Percentiles rank a stretch among this genome's conserved stretches.
Conservation (phyloP, 1,140 invertebrate genomes). For the Hydropsyche tenuis region DNA sequence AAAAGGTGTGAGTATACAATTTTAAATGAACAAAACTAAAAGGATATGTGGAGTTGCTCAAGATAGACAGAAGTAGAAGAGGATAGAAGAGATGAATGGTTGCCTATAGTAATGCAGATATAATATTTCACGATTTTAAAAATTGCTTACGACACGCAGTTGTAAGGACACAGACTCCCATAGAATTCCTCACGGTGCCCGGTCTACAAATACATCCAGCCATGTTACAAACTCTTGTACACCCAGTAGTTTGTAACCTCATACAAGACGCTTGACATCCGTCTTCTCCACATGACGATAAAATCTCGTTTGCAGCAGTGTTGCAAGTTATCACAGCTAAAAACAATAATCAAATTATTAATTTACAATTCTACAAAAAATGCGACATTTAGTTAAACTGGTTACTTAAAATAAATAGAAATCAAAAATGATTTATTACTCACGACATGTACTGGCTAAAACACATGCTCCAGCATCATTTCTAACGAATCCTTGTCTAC, state of each 20-base stretch:
- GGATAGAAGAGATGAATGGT: background rate
- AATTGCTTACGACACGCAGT: conserved; percentile 7
- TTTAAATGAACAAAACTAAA: too few relatives aligned
- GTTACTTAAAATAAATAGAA: background rate
- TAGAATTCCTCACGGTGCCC: background rate
- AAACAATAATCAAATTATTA: background rate
- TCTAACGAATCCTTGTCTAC: background rate
- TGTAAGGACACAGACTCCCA: background rate
- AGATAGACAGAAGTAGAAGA: too few relatives aligned
- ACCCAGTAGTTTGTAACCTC: background rate
- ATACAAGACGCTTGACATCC: background rate
- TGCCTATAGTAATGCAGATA: too few relatives aligned
- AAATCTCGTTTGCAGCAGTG: background rate
- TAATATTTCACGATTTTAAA: background rate
- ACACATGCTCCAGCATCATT: background rate
- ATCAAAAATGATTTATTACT: background rate
- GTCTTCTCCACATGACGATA: background rate
- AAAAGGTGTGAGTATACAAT: too few relatives aligned
- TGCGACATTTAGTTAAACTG: background rate
- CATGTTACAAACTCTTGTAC: background rate
- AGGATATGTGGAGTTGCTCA: too few relatives aligned
- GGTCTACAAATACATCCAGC: background rate
- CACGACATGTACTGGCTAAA: background rate
- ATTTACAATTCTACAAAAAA: background rate
- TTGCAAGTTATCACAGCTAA: background rate